Percentiles rank a stretch among this genome's conserved stretches.
These are phyloP conservation scores for Champsocephalus gunnari DNA, from an alignment of 2,797 vertebrate genomes.

Conservation along the genomic window DNA sequence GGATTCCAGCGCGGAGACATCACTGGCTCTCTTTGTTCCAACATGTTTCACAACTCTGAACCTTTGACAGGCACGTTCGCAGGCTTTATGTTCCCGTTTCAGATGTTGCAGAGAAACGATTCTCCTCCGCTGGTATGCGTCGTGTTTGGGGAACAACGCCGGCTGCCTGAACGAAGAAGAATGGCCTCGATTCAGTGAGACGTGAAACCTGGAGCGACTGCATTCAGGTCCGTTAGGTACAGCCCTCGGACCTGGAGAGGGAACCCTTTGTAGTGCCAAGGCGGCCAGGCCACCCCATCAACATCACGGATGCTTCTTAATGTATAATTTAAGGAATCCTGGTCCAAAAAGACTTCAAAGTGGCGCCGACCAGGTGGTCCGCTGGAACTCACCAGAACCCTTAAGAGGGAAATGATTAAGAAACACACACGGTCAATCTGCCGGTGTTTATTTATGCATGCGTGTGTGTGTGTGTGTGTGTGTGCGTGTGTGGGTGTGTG, in stretches of 20 bases:
- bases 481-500: slow-evolving; percentile 4
- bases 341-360: slow-evolving; percentile 78
- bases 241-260: slow-evolving; percentile 55
- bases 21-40: slow-evolving; percentile 63
- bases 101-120: slow-evolving; percentile 52
- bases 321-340: slow-evolving; percentile 82
- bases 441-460: slow-evolving; percentile 53
- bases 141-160: slow-evolving; percentile 40
- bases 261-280: slow-evolving; percentile 76
- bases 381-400: slow-evolving; percentile 52
- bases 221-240: slow-evolving; percentile 67
- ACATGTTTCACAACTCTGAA: slow-evolving; percentile 52
- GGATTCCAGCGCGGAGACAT: slow-evolving; percentile 56
- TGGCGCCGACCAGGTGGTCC: slow-evolving; percentile 67
- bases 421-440: slow-evolving; percentile 59
- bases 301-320: slow-evolving; percentile 81
- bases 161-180: slow-evolving; percentile 70
- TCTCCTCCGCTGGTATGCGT: slow-evolving; percentile 39
- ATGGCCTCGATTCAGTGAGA: slow-evolving; percentile 74
- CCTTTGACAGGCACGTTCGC: slow-evolving; percentile 35
- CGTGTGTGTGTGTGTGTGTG: slow-evolving; percentile 13
- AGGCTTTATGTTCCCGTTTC: slow-evolving; percentile 38
- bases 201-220: slow-evolving; percentile 61
- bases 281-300: slow-evolving; percentile 70
- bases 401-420: slow-evolving; percentile 68